phyloP scores from a whole-genome alignment of 2,113 vertebrate genomes.

The Nyctereutes procyonoides region DNA sequence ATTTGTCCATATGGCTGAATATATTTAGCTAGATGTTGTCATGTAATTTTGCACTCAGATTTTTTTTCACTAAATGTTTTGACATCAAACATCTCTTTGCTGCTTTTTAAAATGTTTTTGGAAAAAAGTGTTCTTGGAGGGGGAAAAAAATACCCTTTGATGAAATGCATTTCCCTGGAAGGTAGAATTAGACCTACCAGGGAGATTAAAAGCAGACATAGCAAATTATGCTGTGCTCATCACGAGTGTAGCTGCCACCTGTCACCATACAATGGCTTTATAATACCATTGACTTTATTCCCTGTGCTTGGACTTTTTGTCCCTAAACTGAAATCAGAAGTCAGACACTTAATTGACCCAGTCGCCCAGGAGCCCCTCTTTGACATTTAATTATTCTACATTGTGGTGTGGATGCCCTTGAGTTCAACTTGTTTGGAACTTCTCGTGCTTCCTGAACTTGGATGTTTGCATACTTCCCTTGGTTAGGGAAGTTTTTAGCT shows the following conservation, averaged over 20 bases:
- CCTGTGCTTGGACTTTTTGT: background rate
- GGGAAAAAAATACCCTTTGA: conserved; percentile 25
- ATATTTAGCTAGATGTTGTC: conserved; percentile 69
- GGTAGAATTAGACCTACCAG: conserved; percentile 49
- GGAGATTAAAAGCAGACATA: background rate
- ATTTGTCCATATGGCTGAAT: conserved; percentile 69
- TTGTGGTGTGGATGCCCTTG: background rate
- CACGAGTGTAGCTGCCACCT: background rate
- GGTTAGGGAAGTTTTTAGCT: background rate
- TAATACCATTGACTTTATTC: background rate
- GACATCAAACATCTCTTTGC: conserved; percentile 28
- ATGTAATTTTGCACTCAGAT: conserved; percentile 43
- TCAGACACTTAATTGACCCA: background rate
- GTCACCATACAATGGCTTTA: background rate
- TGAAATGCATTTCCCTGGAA: conserved; percentile 58
- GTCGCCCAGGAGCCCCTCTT: background rate
- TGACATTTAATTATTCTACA: background rate
- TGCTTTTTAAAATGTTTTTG: conserved; percentile 63
- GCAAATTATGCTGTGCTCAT: background rate
- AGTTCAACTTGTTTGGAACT: background rate
- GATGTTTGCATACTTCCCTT: background rate
- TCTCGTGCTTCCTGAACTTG: background rate
- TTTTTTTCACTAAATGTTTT: conserved; percentile 42
- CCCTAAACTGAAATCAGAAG: background rate
- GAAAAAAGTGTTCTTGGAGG: conserved; percentile 39